Evolutionary conservation across 2,888 invertebrate genomes (phyloP).

Genomic region (Nomada fabriciana): DNA sequence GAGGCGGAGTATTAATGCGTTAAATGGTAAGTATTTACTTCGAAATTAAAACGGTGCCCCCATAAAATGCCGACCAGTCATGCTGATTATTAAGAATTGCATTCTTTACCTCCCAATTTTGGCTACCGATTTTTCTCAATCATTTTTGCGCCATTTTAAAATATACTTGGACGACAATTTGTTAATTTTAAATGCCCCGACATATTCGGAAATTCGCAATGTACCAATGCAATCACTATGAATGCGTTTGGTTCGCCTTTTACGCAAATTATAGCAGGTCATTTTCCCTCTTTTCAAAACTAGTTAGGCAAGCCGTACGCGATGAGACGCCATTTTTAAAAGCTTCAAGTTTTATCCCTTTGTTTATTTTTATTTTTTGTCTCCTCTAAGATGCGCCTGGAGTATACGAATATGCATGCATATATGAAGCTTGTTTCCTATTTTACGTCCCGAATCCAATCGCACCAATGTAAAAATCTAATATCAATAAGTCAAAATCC

Average conservation of each 20-base stretch:
- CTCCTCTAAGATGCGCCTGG: background rate
- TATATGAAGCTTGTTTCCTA: no score
- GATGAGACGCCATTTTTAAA: constrained; percentile 59
- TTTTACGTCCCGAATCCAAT: background rate
- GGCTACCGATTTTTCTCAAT: background rate
- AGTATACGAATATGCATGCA: background rate
- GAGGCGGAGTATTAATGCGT: constrained; percentile 59
- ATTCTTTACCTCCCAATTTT: background rate
- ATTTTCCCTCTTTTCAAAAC: background rate
- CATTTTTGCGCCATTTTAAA: background rate
- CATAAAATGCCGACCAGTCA: background rate
- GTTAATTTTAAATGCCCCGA: background rate
- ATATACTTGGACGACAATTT: constrained; percentile 52
- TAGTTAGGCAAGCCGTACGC: constrained; percentile 17
- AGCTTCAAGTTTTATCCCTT: constrained; percentile 33
- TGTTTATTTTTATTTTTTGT: constrained; percentile 38
- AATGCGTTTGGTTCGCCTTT: background rate
- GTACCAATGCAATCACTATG: no score
- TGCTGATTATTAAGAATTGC: background rate
- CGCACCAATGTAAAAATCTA: background rate
- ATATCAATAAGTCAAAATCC: no score
- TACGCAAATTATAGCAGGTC: background rate
- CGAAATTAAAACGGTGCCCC: background rate
- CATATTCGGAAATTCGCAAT: background rate
- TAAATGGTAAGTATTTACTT: constrained; percentile 70